Evolutionary conservation across 2,888 invertebrate genomes (phyloP), one percentile per base, ranked within the genome.

Genomic region (Microplitis manilae): DNA sequence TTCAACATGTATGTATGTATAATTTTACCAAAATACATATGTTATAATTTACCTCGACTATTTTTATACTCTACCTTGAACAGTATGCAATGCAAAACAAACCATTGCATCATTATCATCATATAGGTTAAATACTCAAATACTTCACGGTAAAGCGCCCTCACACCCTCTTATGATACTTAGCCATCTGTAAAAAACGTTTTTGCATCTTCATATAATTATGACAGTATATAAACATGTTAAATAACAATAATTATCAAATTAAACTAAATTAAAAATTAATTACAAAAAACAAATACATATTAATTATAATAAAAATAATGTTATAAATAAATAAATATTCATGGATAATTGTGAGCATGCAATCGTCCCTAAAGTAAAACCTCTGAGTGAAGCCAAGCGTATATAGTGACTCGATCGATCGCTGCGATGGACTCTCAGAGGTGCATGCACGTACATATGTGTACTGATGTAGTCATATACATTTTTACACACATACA

Each of bases 201-300:
- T 50, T 60, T 75, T 68, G 71, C 64, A 62, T 71, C 30, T 40
- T 76, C 74, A 72, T 60, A 81, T 81, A 80, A 81, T 38, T 77
- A 76, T 74, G 79, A 78, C 77, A 73, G 79, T 76, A 77, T 40
- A 79, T 75, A 72, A 50, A 13, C 13, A 50, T 50, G 50, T 50
- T 13, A 50, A 50, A 13, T 50, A 50, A 8, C 50, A 50, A 50
- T 13, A 50, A 50, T 50, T 50, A 50, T 50, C 13, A 13, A 1
- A 50, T 50, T 50, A 50, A 13, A 13, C 9, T 13, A 13, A 50
- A 50, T 50, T 50, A 50, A 50, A 5, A 70, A 41, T 20, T 20
- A 39, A 17, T 69, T 68, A 40, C 9, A 15, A n/a, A 41, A n/a
- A 69, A n/a, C 7, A 30, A 69, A 69, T 15, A 69, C 30, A n/a